phyloP scores from a whole-genome alignment of 2,113 vertebrate species.

The Cynocephalus volans region DNA sequence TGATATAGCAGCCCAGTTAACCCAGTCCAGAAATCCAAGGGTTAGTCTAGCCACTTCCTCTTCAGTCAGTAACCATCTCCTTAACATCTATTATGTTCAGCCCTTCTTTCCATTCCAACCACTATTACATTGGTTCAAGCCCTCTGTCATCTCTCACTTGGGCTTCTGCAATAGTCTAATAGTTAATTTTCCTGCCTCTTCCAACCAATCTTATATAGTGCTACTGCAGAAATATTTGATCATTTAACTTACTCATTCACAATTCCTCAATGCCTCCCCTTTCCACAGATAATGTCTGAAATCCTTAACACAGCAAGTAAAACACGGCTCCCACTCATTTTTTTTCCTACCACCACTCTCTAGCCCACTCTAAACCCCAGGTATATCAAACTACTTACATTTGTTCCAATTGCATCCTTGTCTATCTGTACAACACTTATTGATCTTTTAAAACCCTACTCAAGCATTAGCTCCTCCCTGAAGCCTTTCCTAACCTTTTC shows the following conservation, averaged over 20 bases:
- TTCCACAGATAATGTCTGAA: slow-evolving; percentile 23
- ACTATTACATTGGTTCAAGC: neutral
- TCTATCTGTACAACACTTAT: neutral
- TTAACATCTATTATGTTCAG: neutral
- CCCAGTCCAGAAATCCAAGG: neutral
- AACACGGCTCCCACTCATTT: neutral
- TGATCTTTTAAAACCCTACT: slow-evolving; percentile 6
- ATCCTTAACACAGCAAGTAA: slow-evolving; percentile 27
- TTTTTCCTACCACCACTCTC: neutral
- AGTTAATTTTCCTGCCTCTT: slow-evolving; percentile 13
- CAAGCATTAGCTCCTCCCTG: neutral
- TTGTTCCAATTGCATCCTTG: slow-evolving; percentile 24
- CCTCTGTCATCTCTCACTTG: neutral
- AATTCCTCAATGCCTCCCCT: neutral
- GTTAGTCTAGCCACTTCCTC: neutral
- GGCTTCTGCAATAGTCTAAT: neutral
- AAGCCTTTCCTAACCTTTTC: neutral
- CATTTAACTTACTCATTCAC: neutral
- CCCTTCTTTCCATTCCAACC: neutral
- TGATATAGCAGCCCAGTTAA: neutral
- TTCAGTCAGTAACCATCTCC: neutral
- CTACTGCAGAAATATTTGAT: neutral
- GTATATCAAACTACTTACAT: neutral
- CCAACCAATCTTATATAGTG: neutral
- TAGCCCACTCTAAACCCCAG: neutral